Conservation (phyloP, 2,888 invertebrate genomes). For the Lasioglossum morio region DNA sequence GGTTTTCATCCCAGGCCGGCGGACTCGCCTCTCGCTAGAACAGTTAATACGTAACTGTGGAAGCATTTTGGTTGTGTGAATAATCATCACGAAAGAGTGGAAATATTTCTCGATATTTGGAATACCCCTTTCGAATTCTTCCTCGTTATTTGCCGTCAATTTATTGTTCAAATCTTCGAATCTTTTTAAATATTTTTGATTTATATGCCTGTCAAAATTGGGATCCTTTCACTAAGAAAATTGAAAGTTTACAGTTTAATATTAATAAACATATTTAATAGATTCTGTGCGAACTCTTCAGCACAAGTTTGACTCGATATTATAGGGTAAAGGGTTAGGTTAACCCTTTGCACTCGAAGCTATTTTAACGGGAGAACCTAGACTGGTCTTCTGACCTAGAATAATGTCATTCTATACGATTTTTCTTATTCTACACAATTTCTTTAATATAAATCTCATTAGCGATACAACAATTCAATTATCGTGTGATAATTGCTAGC, state of each 20-base stretch:
- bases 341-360: background rate
- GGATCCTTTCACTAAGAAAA: too few relatives aligned
- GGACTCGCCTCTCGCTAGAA: background rate
- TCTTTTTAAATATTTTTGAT: background rate
- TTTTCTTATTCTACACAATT: background rate
- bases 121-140: background rate
- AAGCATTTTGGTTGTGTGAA: background rate
- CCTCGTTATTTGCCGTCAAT: background rate
- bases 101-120: background rate
- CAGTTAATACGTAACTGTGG: background rate
- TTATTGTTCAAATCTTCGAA: background rate
- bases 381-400: background rate
- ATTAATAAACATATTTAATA: constrained; percentile 5
- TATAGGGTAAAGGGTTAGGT: background rate
- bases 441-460: background rate
- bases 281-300: background rate
- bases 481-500: background rate
- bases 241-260: background rate
- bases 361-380: background rate
- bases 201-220: background rate
- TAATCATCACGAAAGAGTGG: background rate
- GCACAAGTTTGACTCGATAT: background rate
- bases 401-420: background rate
- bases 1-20: constrained; percentile 7
- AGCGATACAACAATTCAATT: background rate